phyloP scores from a whole-genome alignment of 1,140 invertebrate genomes.

The Melanaphis sacchari region DNA sequence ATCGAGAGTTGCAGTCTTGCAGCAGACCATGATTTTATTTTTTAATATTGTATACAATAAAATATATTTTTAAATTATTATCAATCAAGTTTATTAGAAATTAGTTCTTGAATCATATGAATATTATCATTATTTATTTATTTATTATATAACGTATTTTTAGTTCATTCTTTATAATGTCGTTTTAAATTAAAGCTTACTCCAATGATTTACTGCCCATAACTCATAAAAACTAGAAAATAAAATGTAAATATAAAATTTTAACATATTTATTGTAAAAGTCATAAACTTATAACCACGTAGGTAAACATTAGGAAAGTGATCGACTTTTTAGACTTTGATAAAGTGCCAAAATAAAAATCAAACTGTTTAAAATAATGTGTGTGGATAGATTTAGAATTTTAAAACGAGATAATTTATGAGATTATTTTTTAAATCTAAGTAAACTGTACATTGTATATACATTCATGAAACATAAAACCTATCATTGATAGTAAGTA shows the following conservation, averaged over 20 bases:
- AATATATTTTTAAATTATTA: not conserved
- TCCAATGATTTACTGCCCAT: not conserved
- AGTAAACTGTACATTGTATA: not conserved
- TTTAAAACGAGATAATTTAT: not conserved
- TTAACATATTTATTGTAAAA: not conserved
- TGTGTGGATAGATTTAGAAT: not conserved
- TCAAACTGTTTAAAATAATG: not conserved
- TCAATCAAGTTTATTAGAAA: not conserved
- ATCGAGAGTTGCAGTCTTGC: not conserved
- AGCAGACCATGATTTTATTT: not conserved
- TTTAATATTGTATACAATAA: not conserved
- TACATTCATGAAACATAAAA: not conserved
- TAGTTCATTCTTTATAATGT: not conserved
- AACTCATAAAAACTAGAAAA: not conserved
- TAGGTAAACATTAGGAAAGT: not conserved
- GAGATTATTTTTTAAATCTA: not conserved
- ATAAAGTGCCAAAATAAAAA: not conserved
- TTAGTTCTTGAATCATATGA: too few relatives aligned
- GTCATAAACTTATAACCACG: not conserved
- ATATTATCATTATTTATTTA: too few relatives aligned
- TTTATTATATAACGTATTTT: not conserved
- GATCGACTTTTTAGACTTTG: not conserved
- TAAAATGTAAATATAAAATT: not conserved
- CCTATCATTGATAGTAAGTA: too few relatives aligned
- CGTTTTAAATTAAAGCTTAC: not conserved